These are phyloP conservation scores for Drosophila colorata DNA, from an alignment of 2,888 invertebrate genomes.

Conservation along the genomic window DNA sequence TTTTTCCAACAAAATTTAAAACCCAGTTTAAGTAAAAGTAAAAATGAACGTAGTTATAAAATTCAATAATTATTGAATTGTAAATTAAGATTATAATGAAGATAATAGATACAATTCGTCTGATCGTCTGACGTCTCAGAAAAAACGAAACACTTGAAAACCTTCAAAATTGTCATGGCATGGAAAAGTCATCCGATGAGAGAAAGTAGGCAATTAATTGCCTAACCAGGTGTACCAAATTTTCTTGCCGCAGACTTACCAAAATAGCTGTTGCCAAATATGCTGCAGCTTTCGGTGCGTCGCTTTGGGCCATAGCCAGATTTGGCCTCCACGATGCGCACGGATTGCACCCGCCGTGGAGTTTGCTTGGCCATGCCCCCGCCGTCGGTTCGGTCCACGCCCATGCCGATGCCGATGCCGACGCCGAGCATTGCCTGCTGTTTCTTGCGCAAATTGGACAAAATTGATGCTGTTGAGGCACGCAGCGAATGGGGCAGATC, in stretches of 20 bases:
- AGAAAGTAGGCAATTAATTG: no score
- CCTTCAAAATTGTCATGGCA: no score
- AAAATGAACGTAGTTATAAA: no score
- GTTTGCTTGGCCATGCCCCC: constrained; percentile 57
- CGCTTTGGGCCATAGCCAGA: constrained; percentile 78
- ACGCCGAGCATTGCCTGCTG: constrained; percentile 63
- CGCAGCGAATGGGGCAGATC: constrained; percentile 63
- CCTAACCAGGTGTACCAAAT: neutral
- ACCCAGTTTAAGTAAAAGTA: no score
- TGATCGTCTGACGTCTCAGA: no score
- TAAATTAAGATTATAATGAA: no score
- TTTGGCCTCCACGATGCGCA: constrained; percentile 83
- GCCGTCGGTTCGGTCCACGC: neutral
- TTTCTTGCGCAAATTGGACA: constrained; percentile 75
- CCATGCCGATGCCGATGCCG: constrained; percentile 21
- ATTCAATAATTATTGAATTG: no score
- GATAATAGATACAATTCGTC: no score
- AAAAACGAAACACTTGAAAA: no score
- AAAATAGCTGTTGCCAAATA: constrained; percentile 77
- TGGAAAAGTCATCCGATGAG: no score
- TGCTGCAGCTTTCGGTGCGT: constrained; percentile 83
- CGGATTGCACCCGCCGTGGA: constrained; percentile 83
- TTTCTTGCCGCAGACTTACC: constrained; percentile 48
- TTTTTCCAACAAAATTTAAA: no score
- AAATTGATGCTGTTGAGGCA: constrained; percentile 69